Conservation (phyloP, 2,113 vertebrate species). For the Petromus typicus region DNA sequence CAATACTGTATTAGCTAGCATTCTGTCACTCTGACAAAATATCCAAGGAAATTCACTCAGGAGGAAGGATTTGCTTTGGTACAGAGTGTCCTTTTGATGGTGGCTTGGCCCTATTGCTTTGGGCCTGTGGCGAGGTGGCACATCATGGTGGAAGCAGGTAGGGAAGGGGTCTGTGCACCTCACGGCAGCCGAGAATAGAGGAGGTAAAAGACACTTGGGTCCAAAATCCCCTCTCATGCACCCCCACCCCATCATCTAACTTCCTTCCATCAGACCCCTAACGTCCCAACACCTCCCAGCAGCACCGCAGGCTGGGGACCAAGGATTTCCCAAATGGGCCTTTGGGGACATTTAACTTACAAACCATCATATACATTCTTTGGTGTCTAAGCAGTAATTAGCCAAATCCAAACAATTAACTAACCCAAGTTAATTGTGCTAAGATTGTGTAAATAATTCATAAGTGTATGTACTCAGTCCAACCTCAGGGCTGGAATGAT, state of each 20-base stretch:
- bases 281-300: neutral
- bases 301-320: neutral
- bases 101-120: neutral
- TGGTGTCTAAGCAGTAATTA: neutral
- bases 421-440: slow-evolving; percentile 45
- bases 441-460: neutral
- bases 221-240: neutral
- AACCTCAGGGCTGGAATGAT: neutral
- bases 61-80: neutral
- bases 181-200: neutral
- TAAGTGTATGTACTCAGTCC: neutral
- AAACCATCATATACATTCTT: neutral
- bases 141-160: neutral
- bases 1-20: neutral
- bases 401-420: neutral
- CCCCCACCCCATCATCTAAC: neutral
- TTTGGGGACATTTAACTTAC: neutral
- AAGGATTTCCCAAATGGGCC: neutral
- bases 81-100: neutral
- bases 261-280: neutral
- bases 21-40: neutral
- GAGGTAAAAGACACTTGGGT: neutral
- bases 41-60: neutral
- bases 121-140: neutral
- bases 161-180: neutral